A percentile compares a stretch with the other conserved stretches of the same genome.
phyloP scores from a whole-genome alignment of 2,113 vertebrate genomes.

The Panthera leo region DNA sequence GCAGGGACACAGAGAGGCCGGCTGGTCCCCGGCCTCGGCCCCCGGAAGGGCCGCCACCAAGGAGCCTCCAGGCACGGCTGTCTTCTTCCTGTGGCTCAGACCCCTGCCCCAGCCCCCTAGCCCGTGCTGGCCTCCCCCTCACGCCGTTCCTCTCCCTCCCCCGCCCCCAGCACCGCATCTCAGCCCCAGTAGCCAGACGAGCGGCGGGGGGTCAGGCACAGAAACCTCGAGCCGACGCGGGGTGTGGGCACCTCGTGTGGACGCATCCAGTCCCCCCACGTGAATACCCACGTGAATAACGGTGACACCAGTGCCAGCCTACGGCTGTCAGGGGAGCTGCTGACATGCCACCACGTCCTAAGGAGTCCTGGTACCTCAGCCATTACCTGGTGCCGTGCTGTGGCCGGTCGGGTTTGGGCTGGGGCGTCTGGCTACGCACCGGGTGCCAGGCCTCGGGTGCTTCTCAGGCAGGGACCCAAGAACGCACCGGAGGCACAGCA shows the following conservation, averaged over 20 bases:
- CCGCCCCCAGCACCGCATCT: background rate
- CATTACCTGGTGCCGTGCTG: rapidly evolving
- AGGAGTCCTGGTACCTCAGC: rapidly evolving
- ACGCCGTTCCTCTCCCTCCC: rapidly evolving
- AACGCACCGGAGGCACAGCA: too few species aligned
- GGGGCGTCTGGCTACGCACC: background rate
- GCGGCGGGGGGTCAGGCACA: rapidly evolving
- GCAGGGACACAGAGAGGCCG: background rate
- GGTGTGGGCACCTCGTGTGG: background rate
- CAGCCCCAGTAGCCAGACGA: background rate
- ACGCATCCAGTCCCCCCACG: background rate
- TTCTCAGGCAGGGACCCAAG: background rate
- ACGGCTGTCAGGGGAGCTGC: background rate
- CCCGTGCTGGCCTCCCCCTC: background rate
- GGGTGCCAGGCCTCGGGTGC: rapidly evolving
- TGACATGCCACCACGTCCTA: background rate
- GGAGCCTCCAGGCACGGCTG: background rate
- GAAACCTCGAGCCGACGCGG: rapidly evolving
- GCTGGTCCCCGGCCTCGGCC: background rate
- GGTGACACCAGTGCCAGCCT: background rate
- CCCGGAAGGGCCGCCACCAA: rapidly evolving
- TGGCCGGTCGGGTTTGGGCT: background rate
- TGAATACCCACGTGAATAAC: background rate
- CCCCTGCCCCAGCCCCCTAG: too few species aligned
- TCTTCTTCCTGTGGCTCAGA: background rate